These are phyloP conservation scores for Danio aesculapii DNA, from an alignment of 2,797 vertebrate species.

Conservation along the genomic window DNA sequence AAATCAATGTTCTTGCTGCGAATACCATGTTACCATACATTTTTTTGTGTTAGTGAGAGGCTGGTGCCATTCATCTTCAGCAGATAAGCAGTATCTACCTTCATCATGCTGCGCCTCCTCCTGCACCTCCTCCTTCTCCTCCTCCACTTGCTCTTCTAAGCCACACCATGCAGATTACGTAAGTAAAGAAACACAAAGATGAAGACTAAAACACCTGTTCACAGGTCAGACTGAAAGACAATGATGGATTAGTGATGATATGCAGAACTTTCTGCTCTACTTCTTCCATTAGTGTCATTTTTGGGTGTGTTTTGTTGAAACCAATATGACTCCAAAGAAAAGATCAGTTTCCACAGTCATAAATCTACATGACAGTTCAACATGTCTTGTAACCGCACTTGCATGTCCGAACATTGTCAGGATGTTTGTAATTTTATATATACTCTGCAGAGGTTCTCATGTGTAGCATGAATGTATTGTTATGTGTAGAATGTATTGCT, in stretches of 20 bases:
- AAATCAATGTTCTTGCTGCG: not conserved
- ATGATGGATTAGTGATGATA: not conserved
- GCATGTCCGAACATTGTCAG: not conserved
- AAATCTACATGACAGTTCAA: not conserved
- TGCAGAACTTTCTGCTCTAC: not conserved
- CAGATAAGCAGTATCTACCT: slow-evolving; percentile 66
- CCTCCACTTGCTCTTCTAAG: slow-evolving; percentile 47
- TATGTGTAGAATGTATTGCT: too few relatives aligned
- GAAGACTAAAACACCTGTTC: not conserved
- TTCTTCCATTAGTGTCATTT: not conserved
- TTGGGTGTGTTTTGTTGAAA: not conserved
- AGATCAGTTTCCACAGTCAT: not conserved
- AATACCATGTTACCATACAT: not conserved
- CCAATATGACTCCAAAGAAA: not conserved
- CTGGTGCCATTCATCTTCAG: not conserved
- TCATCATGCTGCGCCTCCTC: slow-evolving; percentile 57
- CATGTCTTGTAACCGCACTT: not conserved
- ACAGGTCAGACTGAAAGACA: not conserved
- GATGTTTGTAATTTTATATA: not conserved
- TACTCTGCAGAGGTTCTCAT: not conserved
- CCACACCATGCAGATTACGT: slow-evolving; percentile 52
- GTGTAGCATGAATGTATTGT: not conserved
- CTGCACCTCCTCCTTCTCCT: slow-evolving; percentile 37
- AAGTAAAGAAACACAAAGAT: not conserved
- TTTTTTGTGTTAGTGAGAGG: not conserved